These are phyloP conservation scores for Paralichthys olivaceus DNA, from an alignment of 2,113 vertebrate species.

Conservation along the genomic window DNA sequence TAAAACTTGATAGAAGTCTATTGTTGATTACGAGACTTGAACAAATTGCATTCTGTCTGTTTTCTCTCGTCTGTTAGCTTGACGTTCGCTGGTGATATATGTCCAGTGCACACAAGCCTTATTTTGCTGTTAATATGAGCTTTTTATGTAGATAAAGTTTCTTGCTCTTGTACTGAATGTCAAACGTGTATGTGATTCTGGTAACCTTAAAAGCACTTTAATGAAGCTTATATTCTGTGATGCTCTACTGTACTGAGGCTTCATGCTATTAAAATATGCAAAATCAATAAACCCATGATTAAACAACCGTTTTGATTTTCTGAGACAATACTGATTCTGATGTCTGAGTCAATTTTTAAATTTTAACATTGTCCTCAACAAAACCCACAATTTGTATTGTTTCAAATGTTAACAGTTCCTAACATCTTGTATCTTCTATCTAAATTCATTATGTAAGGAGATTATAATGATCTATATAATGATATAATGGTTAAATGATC, in stretches of 20 bases:
- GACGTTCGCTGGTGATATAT: neutral
- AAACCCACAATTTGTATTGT: too few relatives aligned
- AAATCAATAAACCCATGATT: conserved; percentile 19
- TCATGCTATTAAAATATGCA: conserved; percentile 16
- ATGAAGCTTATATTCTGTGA: conserved; percentile 17
- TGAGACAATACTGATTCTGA: too few relatives aligned
- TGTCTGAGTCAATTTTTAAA: too few relatives aligned
- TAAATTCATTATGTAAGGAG: too few relatives aligned
- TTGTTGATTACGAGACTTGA: neutral
- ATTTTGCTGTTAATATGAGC: conserved; percentile 27
- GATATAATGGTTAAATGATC: too few relatives aligned
- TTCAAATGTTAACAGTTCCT: too few relatives aligned
- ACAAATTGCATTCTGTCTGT: neutral
- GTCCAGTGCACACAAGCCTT: conserved; percentile 9
- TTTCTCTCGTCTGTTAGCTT: neutral
- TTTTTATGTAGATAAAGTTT: neutral
- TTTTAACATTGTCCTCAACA: too few relatives aligned
- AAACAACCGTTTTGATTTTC: neutral
- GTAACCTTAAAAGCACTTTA: conserved; percentile 55
- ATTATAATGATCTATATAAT: too few relatives aligned
- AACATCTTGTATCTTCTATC: too few relatives aligned
- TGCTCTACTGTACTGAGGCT: conserved; percentile 20
- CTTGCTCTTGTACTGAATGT: conserved; percentile 25
- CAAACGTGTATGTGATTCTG: conserved; percentile 41
- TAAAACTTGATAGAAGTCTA: conserved; percentile 2